These are phyloP conservation scores for Euwallacea similis DNA, from an alignment of 1,140 invertebrate species.

Conservation along the genomic window DNA sequence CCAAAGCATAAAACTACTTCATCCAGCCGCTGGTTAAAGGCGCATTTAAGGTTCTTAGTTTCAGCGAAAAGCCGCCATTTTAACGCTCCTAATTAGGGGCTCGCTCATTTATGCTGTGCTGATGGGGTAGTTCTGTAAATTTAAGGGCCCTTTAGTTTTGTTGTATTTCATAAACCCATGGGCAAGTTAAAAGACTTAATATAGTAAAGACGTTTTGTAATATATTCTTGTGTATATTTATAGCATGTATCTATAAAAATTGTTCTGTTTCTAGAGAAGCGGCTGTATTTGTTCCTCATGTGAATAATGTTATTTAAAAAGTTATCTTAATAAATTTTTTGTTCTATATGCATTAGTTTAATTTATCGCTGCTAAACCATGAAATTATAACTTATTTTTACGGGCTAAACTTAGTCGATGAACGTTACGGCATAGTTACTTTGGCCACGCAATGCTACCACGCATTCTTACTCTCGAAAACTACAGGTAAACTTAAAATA, in stretches of 20 bases:
- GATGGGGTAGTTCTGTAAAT: constrained; percentile 14
- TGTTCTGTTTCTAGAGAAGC: constrained; percentile 53
- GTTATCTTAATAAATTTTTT: constrained; percentile 52
- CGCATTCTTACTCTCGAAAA: too few relatives aligned
- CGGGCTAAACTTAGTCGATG: too few relatives aligned
- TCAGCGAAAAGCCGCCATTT: not conserved
- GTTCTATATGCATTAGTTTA: constrained; percentile 41
- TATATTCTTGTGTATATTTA: constrained; percentile 52
- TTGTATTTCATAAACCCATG: constrained; percentile 49
- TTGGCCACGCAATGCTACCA: too few relatives aligned
- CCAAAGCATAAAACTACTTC: constrained; percentile 4
- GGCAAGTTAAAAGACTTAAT: constrained; percentile 51
- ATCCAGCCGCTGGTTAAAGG: constrained; percentile 7
- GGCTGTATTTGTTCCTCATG: constrained; percentile 53
- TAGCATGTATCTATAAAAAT: constrained; percentile 50
- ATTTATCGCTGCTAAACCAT: constrained; percentile 7
- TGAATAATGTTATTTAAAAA: constrained; percentile 53
- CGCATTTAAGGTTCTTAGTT: constrained; percentile 18
- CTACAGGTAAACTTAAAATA: too few relatives aligned
- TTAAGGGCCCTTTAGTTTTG: constrained; percentile 36
- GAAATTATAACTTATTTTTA: constrained; percentile 3
- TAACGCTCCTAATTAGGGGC: not conserved
- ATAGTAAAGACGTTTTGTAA: constrained; percentile 52
- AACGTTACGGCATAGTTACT: too few relatives aligned
- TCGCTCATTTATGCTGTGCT: not conserved